phyloP scores from a whole-genome alignment of 2,113 vertebrate genomes.

The Lagenorhynchus albirostris region DNA sequence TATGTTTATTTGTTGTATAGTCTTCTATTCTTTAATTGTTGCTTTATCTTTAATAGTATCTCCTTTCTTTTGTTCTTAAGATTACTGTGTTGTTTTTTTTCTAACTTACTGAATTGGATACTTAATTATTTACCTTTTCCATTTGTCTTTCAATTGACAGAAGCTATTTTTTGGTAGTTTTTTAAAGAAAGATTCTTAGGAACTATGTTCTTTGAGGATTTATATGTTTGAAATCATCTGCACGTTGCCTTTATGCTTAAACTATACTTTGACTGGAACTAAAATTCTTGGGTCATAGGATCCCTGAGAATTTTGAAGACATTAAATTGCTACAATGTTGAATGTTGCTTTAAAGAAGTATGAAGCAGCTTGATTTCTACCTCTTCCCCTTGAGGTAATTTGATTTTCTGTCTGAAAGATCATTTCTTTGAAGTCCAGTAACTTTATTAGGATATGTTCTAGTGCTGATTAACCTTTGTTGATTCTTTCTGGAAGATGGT shows the following conservation, averaged over 20 bases:
- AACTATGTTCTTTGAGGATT: background rate
- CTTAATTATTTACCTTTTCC: conserved; percentile 27
- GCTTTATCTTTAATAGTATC: background rate
- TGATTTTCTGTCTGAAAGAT: conserved; percentile 28
- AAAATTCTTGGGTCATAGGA: conserved; percentile 25
- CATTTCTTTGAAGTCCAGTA: background rate
- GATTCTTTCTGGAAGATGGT: background rate
- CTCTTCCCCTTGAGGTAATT: background rate
- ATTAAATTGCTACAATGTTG: background rate
- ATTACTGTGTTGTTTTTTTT: background rate
- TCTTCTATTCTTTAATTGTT: background rate
- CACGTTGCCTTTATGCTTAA: background rate
- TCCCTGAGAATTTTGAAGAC: conserved; percentile 10
- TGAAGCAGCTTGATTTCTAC: background rate
- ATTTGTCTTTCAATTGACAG: background rate
- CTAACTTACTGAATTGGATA: background rate
- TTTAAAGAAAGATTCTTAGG: background rate
- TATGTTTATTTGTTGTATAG: background rate
- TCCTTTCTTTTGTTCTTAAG: background rate
- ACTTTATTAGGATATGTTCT: background rate
- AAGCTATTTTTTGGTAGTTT: background rate
- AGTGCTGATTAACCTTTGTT: background rate
- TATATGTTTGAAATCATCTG: background rate
- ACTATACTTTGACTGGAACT: conserved; percentile 35
- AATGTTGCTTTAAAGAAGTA: conserved; percentile 2